Percentiles rank a stretch among this genome's conserved stretches.
phyloP scores from a whole-genome alignment of 2,888 invertebrate species.

The Heliconius cydno region DNA sequence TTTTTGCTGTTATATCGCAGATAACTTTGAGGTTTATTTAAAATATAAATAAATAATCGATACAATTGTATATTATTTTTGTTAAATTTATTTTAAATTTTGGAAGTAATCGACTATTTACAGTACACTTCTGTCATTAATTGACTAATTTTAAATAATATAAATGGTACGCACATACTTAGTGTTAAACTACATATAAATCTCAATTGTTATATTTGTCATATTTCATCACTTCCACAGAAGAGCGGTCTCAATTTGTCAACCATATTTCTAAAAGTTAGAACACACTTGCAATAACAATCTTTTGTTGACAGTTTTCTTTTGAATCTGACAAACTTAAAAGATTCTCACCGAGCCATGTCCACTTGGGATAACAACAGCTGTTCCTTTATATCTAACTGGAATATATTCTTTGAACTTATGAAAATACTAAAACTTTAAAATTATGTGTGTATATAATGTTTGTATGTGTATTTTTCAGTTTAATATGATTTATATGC shows the following conservation, averaged over 20 bases:
- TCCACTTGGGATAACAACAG: conserved; percentile 70
- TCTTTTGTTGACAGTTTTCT: conserved; percentile 73
- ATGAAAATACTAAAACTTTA: conserved; percentile 5
- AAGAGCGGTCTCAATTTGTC: conserved; percentile 63
- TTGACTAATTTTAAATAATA: no score
- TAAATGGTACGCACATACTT: neutral
- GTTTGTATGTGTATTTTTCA: no score
- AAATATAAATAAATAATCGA: neutral
- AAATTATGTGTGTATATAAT: neutral
- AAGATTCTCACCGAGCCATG: conserved; percentile 71
- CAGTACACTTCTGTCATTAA: no score
- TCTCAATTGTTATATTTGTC: neutral
- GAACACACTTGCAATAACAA: conserved; percentile 77
- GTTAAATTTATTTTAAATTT: no score
- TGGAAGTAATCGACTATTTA: no score
- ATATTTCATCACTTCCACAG: conserved; percentile 31
- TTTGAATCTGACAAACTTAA: conserved; percentile 74
- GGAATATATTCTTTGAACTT: conserved; percentile 18
- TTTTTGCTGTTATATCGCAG: neutral
- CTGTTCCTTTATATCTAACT: conserved; percentile 54
- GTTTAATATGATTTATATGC: no score
- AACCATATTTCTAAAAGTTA: conserved; percentile 71
- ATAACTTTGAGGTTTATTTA: neutral
- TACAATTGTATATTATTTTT: neutral
- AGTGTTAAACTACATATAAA: neutral